Conservation (phyloP, 2,888 invertebrate species). For the Harpalus rufipes region DNA sequence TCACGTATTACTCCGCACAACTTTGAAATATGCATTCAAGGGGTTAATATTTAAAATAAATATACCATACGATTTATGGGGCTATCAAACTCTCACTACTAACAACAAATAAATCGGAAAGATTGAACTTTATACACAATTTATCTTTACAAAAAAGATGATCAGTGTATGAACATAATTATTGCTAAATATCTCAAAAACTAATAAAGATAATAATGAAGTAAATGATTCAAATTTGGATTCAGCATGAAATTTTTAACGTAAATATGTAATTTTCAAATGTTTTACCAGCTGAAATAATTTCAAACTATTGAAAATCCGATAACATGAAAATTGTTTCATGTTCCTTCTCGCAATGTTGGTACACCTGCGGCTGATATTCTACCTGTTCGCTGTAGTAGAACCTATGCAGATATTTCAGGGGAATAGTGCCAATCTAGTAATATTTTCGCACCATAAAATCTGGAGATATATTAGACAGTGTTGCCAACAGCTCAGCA, state of each 20-base stretch:
- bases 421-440: constrained; percentile 52
- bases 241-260: too few species aligned
- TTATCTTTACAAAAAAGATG: not conserved
- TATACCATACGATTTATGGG: not conserved
- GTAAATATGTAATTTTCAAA: too few species aligned
- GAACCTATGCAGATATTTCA: constrained; percentile 33
- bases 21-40: not conserved
- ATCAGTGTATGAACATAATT: not conserved
- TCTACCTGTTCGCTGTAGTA: constrained; percentile 37
- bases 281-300: too few species aligned
- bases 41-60: constrained; percentile 4
- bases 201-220: too few species aligned
- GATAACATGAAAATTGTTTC: too few species aligned
- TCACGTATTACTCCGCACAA: constrained; percentile 29
- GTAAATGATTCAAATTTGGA: too few species aligned
- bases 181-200: not conserved
- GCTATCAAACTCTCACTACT: not conserved
- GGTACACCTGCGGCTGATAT: not conserved
- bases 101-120: not conserved
- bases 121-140: not conserved
- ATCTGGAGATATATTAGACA: constrained; percentile 48
- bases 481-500: constrained; percentile 51
- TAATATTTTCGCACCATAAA: constrained; percentile 54
- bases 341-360: too few species aligned
- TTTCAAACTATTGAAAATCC: too few species aligned